Conservation (phyloP, 1,140 invertebrate species). For the Lethrus apterus region DNA sequence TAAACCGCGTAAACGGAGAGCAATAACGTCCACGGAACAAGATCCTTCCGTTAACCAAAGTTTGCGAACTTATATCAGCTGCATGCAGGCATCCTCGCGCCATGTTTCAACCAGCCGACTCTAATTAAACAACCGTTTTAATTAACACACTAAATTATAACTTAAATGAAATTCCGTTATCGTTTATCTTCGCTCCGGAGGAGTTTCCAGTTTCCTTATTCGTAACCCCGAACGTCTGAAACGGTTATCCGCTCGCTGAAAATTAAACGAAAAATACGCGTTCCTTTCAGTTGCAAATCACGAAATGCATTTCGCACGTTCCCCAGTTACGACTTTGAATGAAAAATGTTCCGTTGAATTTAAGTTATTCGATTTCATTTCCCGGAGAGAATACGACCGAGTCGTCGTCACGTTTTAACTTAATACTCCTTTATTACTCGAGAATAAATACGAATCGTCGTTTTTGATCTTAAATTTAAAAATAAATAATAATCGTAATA, state of each 20-base stretch:
- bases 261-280: no score
- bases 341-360: slow-evolving; percentile 26
- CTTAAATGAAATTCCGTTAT: slow-evolving; percentile 38
- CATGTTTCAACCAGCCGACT: slow-evolving; percentile 34
- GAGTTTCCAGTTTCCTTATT: slow-evolving; percentile 8
- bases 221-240: slow-evolving; percentile 6
- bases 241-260: not conserved
- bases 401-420: slow-evolving; percentile 29
- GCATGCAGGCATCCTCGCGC: slow-evolving; percentile 28
- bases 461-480: no score
- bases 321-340: slow-evolving; percentile 21
- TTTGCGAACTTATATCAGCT: slow-evolving; percentile 35
- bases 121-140: slow-evolving; percentile 44
- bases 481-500: no score
- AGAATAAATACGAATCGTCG: slow-evolving; percentile 10
- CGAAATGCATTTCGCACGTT: slow-evolving; percentile 26
- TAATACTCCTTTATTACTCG: slow-evolving; percentile 22
- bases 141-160: slow-evolving; percentile 42
- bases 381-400: slow-evolving; percentile 21
- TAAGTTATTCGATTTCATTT: slow-evolving; percentile 34
- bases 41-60: slow-evolving; percentile 27
- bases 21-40: slow-evolving; percentile 23
- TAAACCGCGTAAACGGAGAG: slow-evolving; percentile 19
- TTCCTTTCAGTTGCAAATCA: slow-evolving; percentile 9
- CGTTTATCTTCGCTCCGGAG: slow-evolving; percentile 29